Base-by-base conservation (phyloP, 1,140 invertebrate genomes). In the Drosophila nikananu region DNA sequence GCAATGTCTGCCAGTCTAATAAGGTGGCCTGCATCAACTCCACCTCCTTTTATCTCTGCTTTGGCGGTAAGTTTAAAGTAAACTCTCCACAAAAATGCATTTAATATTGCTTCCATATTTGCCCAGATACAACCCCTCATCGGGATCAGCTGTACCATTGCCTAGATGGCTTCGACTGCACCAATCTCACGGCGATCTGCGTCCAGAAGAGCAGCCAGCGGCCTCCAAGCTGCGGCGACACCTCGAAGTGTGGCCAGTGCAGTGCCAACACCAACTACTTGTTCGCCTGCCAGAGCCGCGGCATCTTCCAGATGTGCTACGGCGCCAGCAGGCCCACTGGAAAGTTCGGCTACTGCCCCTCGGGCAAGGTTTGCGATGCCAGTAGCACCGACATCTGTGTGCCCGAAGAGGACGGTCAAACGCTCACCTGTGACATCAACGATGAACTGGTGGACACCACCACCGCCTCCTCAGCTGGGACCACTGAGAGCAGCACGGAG, bases 281-380 rank as follows among this genome's bases (percentile, higher is more conserved):
- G 10, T 92, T 92, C 25, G 86, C 91, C 49, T 92, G 91, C 46
- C 72, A 65, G 17, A 92, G 91, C 49, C 79, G 89, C 0, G 62
- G 80, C 1, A 82, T 81, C 37, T 92, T 92, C 17, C 91, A 91
- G 48, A 91, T 92, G 86, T 92, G 91, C 59, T 91, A 92, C 35
- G 91, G 91, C 9, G 91, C 89, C 37, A 51, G 61, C 1, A 80
- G 70, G 9, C 82, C 91, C 15, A 80, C 75, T 6, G 89, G 91
- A 0, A 54, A 75, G 23, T 68, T 75, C 15, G 91, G 89, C 10
- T 79, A 73, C 35, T 92, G 91, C 35, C 91, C 91, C 3, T 19
- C 51, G 15, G 86, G 81, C 13, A 78, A 46, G 8, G 73, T 91
- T 12, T 92, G 91, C 27, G 79, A 92, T 73, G 91, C 91, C 27